phyloP scores from a whole-genome alignment of 1,140 invertebrate genomes.

The Ganaspis sp. region DNA sequence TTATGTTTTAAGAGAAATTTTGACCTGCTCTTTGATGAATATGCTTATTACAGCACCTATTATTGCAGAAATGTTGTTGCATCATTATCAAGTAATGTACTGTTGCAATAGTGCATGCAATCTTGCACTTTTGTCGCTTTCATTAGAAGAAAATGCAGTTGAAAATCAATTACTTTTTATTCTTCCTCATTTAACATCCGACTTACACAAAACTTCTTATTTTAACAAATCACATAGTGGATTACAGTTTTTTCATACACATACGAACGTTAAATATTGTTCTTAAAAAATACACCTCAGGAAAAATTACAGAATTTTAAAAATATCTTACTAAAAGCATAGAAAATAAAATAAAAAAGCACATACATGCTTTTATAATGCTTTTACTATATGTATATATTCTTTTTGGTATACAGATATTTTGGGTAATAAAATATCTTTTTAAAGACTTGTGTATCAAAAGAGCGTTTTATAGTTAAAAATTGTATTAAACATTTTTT shows the following conservation, averaged over 20 bases:
- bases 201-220: not conserved
- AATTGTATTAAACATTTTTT: no score
- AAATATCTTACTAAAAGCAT: no score
- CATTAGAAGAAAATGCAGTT: not conserved
- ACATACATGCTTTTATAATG: no score
- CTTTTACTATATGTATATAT: no score
- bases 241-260: not conserved
- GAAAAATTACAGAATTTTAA: no score
- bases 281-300: not conserved
- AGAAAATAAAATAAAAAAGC: no score
- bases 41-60: not conserved
- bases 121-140: not conserved
- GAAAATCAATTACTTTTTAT: slow-evolving; percentile 6
- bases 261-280: not conserved
- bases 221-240: not conserved
- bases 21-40: not conserved
- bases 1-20: not conserved
- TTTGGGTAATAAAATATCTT: no score
- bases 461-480: no score
- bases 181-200: not conserved
- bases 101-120: not conserved
- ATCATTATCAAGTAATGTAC: not conserved
- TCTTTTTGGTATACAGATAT: no score
- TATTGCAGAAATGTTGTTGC: not conserved
- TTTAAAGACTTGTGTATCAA: no score